These are phyloP conservation scores for Fopius arisanus DNA, from an alignment of 1,140 invertebrate species.

Conservation along the genomic window DNA sequence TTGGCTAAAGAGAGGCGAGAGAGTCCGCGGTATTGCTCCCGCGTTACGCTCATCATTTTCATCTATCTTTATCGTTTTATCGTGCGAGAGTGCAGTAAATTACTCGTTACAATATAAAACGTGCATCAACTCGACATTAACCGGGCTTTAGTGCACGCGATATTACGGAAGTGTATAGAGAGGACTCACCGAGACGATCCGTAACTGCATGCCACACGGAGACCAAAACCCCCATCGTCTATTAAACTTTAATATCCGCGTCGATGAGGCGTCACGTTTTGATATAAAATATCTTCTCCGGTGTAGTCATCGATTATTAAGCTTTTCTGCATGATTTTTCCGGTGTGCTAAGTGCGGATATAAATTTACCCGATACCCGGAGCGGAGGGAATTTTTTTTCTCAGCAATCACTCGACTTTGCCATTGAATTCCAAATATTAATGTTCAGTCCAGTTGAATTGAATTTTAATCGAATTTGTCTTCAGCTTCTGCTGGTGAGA, in stretches of 20 bases:
- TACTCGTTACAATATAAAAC: slow-evolving; percentile 39
- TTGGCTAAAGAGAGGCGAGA: background rate
- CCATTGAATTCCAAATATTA: no score
- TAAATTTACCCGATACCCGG: background rate
- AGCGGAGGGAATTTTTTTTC: background rate
- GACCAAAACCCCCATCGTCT: slow-evolving; percentile 5
- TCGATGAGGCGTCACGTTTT: slow-evolving; percentile 15
- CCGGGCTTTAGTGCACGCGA: slow-evolving; percentile 33
- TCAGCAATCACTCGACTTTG: no score
- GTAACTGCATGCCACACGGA: slow-evolving; percentile 12
- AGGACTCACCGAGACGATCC: slow-evolving; percentile 18
- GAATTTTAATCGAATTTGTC: no score
- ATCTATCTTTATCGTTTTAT: slow-evolving; percentile 23
- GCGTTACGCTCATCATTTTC: slow-evolving; percentile 25
- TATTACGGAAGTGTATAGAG: slow-evolving; percentile 24
- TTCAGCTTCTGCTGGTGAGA: no score
- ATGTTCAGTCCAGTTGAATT: no score
- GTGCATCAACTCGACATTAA: slow-evolving; percentile 36
- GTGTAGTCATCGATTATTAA: background rate
- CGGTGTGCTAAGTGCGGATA: background rate
- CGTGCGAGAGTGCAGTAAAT: slow-evolving; percentile 30
- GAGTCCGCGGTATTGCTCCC: slow-evolving; percentile 11
- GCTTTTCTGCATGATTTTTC: background rate
- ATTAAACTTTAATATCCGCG: slow-evolving; percentile 16
- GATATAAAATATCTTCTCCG: background rate